Conservation (phyloP, 2,113 vertebrate species). For the Ochotona curzoniae region DNA sequence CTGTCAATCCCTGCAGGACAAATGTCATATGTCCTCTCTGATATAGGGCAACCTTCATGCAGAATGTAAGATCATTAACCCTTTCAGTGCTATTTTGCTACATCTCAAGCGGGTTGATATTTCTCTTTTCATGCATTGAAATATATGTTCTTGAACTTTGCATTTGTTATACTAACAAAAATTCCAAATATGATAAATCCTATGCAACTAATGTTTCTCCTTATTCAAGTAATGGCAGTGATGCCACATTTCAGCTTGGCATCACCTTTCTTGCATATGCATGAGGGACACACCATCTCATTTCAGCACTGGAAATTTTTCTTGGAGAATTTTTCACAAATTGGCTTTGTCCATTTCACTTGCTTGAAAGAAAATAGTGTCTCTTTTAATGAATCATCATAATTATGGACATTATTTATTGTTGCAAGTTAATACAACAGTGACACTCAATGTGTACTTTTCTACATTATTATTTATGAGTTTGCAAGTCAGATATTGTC, state of each 20-base stretch:
- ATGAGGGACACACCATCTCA: fast-evolving
- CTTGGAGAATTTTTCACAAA: background rate
- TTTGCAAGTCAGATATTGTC: background rate
- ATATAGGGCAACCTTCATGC: no score
- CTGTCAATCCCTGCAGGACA: no score
- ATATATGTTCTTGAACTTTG: background rate
- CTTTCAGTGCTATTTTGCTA: no score
- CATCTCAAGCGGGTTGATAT: no score
- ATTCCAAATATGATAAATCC: background rate
- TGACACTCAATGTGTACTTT: background rate
- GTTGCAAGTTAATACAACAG: background rate
- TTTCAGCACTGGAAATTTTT: background rate
- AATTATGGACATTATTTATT: background rate
- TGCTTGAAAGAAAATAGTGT: background rate
- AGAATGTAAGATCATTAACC: no score
- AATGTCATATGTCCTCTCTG: no score
- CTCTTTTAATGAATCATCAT: background rate
- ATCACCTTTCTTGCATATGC: background rate
- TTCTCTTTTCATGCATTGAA: no score
- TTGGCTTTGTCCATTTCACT: background rate
- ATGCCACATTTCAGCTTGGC: background rate
- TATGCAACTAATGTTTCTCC: background rate
- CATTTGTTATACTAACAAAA: background rate
- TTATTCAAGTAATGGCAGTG: background rate
- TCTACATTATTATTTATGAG: background rate